phyloP scores from a whole-genome alignment of 2,888 invertebrate species.

The Eumerus sabulonum region DNA sequence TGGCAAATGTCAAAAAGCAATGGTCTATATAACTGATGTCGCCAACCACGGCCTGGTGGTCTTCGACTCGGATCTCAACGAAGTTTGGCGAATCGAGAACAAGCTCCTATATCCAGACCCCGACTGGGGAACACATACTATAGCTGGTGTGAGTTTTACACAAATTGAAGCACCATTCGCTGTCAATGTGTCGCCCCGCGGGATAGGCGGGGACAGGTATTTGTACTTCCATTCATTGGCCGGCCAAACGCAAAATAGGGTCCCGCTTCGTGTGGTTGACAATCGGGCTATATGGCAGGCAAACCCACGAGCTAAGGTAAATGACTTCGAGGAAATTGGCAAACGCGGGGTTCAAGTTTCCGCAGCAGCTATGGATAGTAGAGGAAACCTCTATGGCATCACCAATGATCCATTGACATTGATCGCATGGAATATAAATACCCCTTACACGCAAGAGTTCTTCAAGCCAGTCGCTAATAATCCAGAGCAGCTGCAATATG shows the following conservation, averaged over 20 bases:
- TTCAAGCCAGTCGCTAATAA: conserved; percentile 80
- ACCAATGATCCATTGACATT: conserved; percentile 81
- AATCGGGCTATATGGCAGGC: conserved; percentile 70
- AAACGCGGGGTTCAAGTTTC: conserved; percentile 85
- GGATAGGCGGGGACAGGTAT: conserved; percentile 73
- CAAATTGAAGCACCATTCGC: neutral
- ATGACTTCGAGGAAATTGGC: conserved; percentile 81
- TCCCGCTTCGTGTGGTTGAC: conserved; percentile 80
- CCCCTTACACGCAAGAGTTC: conserved; percentile 81
- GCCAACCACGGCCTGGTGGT: neutral
- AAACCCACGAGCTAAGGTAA: conserved; percentile 77
- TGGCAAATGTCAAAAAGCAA: neutral
- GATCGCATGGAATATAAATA: conserved; percentile 86
- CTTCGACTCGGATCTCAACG: neutral
- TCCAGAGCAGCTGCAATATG: conserved; percentile 83
- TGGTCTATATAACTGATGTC: neutral
- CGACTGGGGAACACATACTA: neutral
- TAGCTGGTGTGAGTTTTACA: neutral
- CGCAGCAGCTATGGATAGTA: conserved; percentile 82
- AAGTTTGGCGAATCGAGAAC: neutral
- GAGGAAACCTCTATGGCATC: conserved; percentile 80
- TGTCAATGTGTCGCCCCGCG: neutral
- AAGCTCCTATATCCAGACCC: neutral
- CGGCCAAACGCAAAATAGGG: conserved; percentile 82
- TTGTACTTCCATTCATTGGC: conserved; percentile 84